Conservation (phyloP, 2,113 vertebrate species). For the Psilopsiagon aurifrons region DNA sequence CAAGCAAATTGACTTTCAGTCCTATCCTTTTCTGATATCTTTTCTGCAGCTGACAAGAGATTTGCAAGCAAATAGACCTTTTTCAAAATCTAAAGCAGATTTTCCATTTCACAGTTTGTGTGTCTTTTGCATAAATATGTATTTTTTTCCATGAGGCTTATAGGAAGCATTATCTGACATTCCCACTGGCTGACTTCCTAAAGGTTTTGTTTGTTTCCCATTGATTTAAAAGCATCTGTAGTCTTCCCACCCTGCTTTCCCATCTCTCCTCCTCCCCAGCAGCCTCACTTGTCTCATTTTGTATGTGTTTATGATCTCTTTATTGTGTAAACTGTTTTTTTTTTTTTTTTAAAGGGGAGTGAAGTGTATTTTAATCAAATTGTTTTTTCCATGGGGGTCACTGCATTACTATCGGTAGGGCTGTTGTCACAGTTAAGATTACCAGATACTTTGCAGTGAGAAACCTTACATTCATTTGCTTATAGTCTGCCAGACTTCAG, state of each 20-base stretch:
- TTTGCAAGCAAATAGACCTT: constrained; percentile 56
- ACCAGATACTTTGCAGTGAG: neutral
- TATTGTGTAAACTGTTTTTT: neutral
- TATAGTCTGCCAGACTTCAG: neutral
- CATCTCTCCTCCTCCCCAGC: neutral
- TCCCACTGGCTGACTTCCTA: neutral
- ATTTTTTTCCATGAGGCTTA: neutral
- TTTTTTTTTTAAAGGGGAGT: neutral
- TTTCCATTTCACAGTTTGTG: neutral
- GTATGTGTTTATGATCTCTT: neutral
- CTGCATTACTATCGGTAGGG: neutral
- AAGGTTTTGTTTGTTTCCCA: neutral
- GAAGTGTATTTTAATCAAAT: neutral
- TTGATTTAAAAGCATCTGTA: neutral
- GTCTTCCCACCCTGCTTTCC: neutral
- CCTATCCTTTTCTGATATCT: constrained; percentile 17
- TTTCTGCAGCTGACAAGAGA: constrained; percentile 23
- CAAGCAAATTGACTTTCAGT: constrained; percentile 54
- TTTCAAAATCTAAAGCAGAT: constrained; percentile 35
- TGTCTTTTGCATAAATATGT: constrained; percentile 32
- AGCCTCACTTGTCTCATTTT: neutral
- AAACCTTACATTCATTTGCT: neutral
- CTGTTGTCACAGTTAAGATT: neutral
- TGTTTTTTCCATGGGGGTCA: neutral
- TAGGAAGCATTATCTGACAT: neutral